Evolutionary conservation across 2,113 vertebrate genomes (phyloP), one percentile per base, ranked within the genome.

Genomic region (Saccopteryx bilineata): DNA sequence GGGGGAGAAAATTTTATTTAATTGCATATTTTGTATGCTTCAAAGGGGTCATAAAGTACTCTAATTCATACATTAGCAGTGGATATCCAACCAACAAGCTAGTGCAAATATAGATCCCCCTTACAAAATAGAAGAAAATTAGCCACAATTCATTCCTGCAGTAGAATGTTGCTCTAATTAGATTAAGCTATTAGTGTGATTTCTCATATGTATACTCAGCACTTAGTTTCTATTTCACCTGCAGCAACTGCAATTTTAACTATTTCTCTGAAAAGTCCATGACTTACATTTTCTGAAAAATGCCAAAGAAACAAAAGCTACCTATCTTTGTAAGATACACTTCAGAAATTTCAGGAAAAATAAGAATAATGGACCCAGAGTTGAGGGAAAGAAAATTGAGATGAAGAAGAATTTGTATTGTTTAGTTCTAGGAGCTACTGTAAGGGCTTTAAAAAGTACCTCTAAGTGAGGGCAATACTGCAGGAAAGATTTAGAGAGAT

Each of bases 281-380:
- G 96, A 84, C 85, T 80, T 95, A 28, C 26, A 86, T 97, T 95
- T 96, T 78, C 24, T 79, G 80, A 31, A 91, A 95, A 95, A 75
- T 91, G 33, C 13, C 79, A 89, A 93, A 96, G 91, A 95, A 95
- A 89, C 0, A 31, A 5, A 93, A 94, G 52, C 0, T 63, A 65
- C 2, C 54, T 80, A 24, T 88, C 7, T 85, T 93, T 97, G 39
- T 83, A 85, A 80, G 60, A 60, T 0, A 4, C 12, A 24, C n/a
- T 50, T 96, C 28, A 60, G 68, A 83, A 65, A 91, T 68, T 89
- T 92, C 79, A n/a, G 33, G 48, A 66, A 85, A 83, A 92, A 5
- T 85, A 90, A 71, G 8, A 56, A 15, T 33, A 13, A 17, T 48
- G 61, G 31, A 85, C 9, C 0, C 54, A 60, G 82, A 81, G 50